Evolutionary conservation across 2,888 invertebrate species (phyloP), one percentile per base, ranked within the genome.

Genomic region (Trissolcus japonicus): DNA sequence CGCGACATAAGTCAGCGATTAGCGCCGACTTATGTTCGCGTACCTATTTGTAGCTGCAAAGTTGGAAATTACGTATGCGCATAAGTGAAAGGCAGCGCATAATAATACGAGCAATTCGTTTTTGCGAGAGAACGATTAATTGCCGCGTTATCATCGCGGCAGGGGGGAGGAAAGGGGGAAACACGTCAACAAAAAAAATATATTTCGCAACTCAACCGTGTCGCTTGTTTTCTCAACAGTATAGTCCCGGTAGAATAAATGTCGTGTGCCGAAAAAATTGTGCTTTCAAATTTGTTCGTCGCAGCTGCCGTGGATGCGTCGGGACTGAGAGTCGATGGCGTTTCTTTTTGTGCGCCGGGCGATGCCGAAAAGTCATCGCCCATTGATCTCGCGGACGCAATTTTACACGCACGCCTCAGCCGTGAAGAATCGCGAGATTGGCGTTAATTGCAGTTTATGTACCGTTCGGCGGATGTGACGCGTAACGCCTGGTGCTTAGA

Each of bases 101-200:
- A 35, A 54, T 68, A 60, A 59, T 46, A 14, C 29, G 56, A n/a
- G 55, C 53, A 43, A 6, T 56, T 57, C 1, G 19, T 17, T 54
- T 66, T 40, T 35, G 17, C 56, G 29, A 46, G 19, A 46, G 19
- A 51, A 21, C 63, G 35, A 65, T 74, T 67, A 74, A 74, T 62
- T 63, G 68, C 62, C 55, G 84, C 83, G 80, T 83, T 84, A 86
- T 86, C 86, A 86, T 83, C 82, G 78, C 46, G 16, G 2, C 1
- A 46, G 6, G 11, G 46, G 46, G 35, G 11, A 35, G 7, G 29
- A 3, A 29, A 14, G 50, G 57, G 68, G 78, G 72, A 65, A n/a
- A 63, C 53, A 41, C 57, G 62, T n/a, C 16, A 48, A 16, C 4
- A 48, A 76, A 76, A 76, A 76, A 78, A 57, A 60, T 76, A 80